These are phyloP conservation scores for Cybosia mesomella DNA, from an alignment of 2,888 invertebrate species.

Conservation along the genomic window DNA sequence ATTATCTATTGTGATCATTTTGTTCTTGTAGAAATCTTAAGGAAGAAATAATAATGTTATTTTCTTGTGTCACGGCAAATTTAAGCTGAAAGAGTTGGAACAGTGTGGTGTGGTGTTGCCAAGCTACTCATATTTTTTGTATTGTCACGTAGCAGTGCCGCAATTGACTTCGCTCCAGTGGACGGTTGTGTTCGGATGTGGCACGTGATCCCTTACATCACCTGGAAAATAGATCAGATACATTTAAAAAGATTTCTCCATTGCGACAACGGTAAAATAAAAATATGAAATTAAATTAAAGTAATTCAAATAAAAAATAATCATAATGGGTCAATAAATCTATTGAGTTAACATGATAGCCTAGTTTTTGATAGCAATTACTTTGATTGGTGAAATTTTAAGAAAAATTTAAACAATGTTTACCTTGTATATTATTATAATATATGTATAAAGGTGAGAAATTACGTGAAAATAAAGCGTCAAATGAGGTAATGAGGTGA, in stretches of 20 bases:
- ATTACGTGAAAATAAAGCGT: no score
- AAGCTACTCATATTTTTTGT: slow-evolving; percentile 22
- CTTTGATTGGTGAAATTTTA: no score
- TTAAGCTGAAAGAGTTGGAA: background rate
- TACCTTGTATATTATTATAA: no score
- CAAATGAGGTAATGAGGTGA: no score
- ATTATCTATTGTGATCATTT: background rate
- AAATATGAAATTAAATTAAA: background rate
- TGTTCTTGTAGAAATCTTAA: background rate
- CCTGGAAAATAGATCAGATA: slow-evolving; percentile 61
- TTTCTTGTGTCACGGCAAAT: background rate
- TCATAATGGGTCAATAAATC: background rate
- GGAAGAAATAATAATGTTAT: background rate
- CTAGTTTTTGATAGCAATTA: background rate
- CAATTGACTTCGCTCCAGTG: slow-evolving; percentile 71
- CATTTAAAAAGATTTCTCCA: background rate
- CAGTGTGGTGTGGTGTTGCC: background rate
- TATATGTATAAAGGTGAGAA: no score
- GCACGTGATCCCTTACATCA: slow-evolving; percentile 70
- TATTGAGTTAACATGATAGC: background rate
- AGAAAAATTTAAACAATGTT: no score
- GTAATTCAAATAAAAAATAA: background rate
- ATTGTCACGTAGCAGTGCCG: slow-evolving; percentile 38
- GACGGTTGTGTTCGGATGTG: slow-evolving; percentile 69
- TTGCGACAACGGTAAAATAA: no score